Evolutionary conservation across 2,888 invertebrate genomes (phyloP).

Genomic region (Clunio marinus): DNA sequence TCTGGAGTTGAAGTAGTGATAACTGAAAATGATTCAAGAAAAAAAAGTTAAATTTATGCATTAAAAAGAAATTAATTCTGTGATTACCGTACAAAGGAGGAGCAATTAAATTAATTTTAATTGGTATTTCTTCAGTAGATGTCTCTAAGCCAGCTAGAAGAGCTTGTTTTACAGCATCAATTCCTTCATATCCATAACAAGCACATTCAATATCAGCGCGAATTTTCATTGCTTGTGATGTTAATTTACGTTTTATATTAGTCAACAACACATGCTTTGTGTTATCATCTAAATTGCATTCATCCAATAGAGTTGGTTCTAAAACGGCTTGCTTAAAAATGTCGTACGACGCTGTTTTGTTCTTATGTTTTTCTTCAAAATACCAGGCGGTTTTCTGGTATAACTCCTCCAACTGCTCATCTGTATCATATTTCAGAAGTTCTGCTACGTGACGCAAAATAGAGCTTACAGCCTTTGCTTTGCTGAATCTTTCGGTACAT

Average conservation of each 20-base stretch:
- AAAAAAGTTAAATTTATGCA: no score
- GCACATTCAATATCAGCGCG: constrained; percentile 90
- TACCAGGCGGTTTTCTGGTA: constrained; percentile 97
- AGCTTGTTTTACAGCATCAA: constrained; percentile 95
- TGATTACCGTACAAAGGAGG: constrained; percentile 87
- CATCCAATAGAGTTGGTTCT: constrained; percentile 93
- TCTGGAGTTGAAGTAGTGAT: constrained; percentile 99
- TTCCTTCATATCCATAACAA: constrained; percentile 96
- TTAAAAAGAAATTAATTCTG: no score
- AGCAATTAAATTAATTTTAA: constrained; percentile 98
- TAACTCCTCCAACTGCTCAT: constrained; percentile 89
- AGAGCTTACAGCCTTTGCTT: constrained; percentile 97
- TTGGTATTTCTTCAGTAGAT: constrained; percentile 89
- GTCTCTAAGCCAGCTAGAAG: constrained; percentile 83
- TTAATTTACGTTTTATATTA: constrained; percentile 93
- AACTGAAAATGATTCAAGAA: constrained; percentile 57
- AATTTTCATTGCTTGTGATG: constrained; percentile 95
- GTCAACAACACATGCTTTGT: constrained; percentile 88
- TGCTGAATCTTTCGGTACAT: constrained; percentile 97
- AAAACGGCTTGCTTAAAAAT: constrained; percentile 97
- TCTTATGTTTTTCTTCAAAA: constrained; percentile 95
- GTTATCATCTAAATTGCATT: constrained; percentile 88
- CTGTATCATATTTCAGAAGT: constrained; percentile 81
- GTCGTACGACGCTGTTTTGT: constrained; percentile 94
- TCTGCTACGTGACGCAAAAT: constrained; percentile 97